Conservation (phyloP, 2,888 invertebrate species). For the Sinodicranocentrus sp. region DNA sequence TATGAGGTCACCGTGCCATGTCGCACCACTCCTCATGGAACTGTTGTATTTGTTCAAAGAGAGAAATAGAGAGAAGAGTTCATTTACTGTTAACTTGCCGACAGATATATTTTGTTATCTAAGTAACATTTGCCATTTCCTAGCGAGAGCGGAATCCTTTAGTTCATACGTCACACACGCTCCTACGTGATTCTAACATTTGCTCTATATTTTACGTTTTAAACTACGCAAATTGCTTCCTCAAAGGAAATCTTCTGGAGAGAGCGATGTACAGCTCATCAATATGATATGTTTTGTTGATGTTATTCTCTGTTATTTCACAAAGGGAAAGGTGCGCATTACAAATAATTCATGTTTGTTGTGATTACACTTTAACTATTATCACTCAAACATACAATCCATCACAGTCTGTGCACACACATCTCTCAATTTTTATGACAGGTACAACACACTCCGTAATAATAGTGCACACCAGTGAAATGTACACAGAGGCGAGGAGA, state of each 20-base stretch:
- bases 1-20: slow-evolving; percentile 21
- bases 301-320: slow-evolving; percentile 29
- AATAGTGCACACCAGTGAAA: no score
- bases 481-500: no score
- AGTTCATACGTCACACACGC: no score
- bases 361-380: no score
- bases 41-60: neutral
- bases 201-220: no score
- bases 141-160: neutral
- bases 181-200: no score
- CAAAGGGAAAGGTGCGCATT: neutral
- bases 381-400: neutral
- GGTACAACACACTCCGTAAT: no score
- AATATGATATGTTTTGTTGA: slow-evolving; percentile 6
- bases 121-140: slow-evolving; percentile 24
- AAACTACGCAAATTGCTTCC: no score
- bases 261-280: neutral
- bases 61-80: slow-evolving; percentile 13
- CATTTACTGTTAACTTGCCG: neutral
- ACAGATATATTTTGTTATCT: neutral
- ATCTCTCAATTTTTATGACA: slow-evolving; percentile 31
- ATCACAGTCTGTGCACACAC: neutral
- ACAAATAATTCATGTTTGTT: neutral
- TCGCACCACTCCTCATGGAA: neutral
- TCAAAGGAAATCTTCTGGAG: no score